Conservation (phyloP, 2,797 vertebrate species). For the Alca torda region DNA sequence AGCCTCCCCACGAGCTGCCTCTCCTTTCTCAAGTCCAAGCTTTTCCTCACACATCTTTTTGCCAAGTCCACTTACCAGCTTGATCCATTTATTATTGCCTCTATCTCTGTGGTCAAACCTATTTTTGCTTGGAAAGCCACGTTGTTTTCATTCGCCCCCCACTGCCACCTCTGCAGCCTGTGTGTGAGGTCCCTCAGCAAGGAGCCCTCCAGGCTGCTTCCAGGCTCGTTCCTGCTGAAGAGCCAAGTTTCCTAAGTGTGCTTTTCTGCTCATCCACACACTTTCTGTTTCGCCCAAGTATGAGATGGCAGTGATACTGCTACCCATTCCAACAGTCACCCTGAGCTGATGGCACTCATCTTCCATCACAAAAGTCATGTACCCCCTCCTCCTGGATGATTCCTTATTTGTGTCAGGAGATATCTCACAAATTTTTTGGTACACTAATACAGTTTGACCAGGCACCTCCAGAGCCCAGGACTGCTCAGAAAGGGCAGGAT, state of each 20-base stretch:
- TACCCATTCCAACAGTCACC: background rate
- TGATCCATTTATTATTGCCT: background rate
- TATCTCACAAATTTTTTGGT: background rate
- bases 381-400: background rate
- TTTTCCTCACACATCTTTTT: background rate
- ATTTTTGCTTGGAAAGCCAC: background rate
- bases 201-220: background rate
- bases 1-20: background rate
- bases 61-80: background rate
- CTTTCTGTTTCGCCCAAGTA: background rate
- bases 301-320: background rate
- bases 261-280: background rate
- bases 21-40: background rate
- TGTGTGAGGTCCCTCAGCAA: background rate
- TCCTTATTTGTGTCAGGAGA: background rate
- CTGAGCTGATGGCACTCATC: background rate
- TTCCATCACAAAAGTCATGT: background rate
- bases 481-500: background rate
- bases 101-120: background rate
- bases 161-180: background rate
- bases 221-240: background rate
- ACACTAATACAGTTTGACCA: background rate
- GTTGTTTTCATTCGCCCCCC: rapidly evolving
- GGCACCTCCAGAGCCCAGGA: background rate
- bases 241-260: background rate